phyloP scores from a whole-genome alignment of 1,140 invertebrate genomes.

The Phenacoccus solenopsis region DNA sequence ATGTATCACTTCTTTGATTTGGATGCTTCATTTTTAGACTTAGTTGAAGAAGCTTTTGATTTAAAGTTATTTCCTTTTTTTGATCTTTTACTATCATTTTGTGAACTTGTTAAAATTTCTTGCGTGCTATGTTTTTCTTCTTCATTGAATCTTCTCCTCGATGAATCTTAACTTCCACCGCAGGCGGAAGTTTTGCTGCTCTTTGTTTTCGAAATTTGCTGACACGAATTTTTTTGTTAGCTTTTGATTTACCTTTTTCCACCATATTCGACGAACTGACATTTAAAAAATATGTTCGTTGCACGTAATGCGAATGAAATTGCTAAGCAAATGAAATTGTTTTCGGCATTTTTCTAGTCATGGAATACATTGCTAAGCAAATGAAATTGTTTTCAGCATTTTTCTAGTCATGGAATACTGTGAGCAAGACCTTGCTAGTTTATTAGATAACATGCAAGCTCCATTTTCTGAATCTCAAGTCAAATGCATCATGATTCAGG shows the following conservation, averaged over 20 bases:
- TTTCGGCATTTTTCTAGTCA: conserved; percentile 83
- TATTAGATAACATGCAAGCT: conserved; percentile 88
- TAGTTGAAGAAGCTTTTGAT: background rate
- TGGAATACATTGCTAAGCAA: conserved; percentile 41
- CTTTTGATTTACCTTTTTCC: background rate
- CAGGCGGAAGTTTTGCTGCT: background rate
- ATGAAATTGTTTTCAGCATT: conserved; percentile 48
- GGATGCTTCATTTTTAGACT: background rate
- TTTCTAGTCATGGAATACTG: conserved; percentile 97
- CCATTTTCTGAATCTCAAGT: conserved; percentile 95
- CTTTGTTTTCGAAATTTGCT: background rate
- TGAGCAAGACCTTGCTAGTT: conserved; percentile 88
- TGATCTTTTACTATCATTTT: background rate
- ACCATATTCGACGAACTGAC: background rate
- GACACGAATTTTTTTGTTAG: background rate
- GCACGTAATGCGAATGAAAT: too few relatives aligned
- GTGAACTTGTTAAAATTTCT: too few relatives aligned
- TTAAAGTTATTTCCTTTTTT: background rate
- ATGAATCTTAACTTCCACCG: background rate
- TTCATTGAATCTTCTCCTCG: background rate
- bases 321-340: conserved; percentile 11
- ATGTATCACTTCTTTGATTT: too few relatives aligned
- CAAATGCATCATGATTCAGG: conserved; percentile 90
- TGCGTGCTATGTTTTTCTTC: background rate
- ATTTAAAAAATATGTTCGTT: too few relatives aligned